A percentile compares a stretch with the other conserved stretches of the same genome.
Conservation (phyloP, 2,888 invertebrate species). For the Amitus sp. region DNA sequence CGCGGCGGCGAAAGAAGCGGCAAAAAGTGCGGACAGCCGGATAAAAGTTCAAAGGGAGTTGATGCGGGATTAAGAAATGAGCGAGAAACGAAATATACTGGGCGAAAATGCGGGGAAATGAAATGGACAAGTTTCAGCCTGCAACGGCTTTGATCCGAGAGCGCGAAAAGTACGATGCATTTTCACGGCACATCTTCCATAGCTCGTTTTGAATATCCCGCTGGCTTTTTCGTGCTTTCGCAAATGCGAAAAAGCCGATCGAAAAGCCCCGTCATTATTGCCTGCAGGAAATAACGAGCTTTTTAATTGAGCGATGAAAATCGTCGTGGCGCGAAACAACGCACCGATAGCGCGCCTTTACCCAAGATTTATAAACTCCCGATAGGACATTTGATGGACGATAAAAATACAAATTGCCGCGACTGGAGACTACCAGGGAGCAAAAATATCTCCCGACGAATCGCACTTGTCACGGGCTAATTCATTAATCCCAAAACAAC, state of each 20-base stretch:
- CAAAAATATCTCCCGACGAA: slow-evolving; percentile 1
- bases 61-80: slow-evolving; percentile 26
- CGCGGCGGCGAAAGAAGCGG: slow-evolving; percentile 13
- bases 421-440: not conserved
- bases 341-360: not conserved
- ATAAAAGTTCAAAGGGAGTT: slow-evolving; percentile 7
- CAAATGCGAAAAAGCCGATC: too few species aligned
- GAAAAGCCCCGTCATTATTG: too few species aligned
- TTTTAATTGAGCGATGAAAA: too few species aligned
- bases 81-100: slow-evolving; percentile 28
- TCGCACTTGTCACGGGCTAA: not conserved
- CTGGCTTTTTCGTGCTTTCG: too few species aligned
- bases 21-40: slow-evolving; percentile 12
- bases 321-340: too few species aligned
- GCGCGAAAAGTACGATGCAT: slow-evolving; percentile 38
- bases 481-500: slow-evolving; percentile 2
- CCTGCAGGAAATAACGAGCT: too few species aligned
- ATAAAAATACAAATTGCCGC: not conserved
- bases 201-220: too few species aligned
- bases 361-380: slow-evolving; percentile 1
- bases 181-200: too few species aligned
- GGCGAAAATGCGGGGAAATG: too few species aligned
- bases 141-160: not conserved
- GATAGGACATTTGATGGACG: not conserved
- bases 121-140: too few species aligned